phyloP scores from a whole-genome alignment of 2,888 invertebrate species.

The Geophilus truncorum region DNA sequence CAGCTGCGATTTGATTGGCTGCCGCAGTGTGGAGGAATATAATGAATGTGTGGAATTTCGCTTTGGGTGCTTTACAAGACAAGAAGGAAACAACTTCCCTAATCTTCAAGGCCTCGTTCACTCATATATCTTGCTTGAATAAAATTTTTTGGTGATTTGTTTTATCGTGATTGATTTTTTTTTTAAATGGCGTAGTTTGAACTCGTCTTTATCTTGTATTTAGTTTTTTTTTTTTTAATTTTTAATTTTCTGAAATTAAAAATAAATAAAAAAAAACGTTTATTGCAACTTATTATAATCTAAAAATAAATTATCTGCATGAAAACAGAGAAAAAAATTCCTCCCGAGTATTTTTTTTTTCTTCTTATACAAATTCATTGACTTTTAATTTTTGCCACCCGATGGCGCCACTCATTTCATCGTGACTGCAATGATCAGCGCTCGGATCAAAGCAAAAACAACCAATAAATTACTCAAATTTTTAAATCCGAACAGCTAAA shows the following conservation, averaged over 20 bases:
- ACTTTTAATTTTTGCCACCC: background rate
- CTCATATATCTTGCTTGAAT: background rate
- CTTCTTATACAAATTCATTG: too few relatives aligned
- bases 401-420: background rate
- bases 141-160: background rate
- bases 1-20: background rate
- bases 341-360: too few relatives aligned
- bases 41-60: slow-evolving; percentile 31
- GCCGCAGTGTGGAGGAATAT: slow-evolving; percentile 4
- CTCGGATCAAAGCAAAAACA: too few relatives aligned
- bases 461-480: too few relatives aligned
- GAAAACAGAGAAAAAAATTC: too few relatives aligned
- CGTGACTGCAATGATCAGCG: background rate
- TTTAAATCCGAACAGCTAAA: too few relatives aligned
- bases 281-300: too few relatives aligned
- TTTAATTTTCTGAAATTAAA: background rate
- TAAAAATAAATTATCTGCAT: too few relatives aligned
- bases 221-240: background rate
- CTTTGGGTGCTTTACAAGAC: slow-evolving; percentile 6
- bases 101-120: slow-evolving; percentile 3
- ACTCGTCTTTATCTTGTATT: background rate
- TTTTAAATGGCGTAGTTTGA: background rate
- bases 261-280: too few relatives aligned
- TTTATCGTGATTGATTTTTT: background rate
- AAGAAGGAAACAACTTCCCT: slow-evolving; percentile 28